Evolutionary conservation across 2,797 vertebrate species (phyloP).

Genomic region (Halcyon badia): DNA sequence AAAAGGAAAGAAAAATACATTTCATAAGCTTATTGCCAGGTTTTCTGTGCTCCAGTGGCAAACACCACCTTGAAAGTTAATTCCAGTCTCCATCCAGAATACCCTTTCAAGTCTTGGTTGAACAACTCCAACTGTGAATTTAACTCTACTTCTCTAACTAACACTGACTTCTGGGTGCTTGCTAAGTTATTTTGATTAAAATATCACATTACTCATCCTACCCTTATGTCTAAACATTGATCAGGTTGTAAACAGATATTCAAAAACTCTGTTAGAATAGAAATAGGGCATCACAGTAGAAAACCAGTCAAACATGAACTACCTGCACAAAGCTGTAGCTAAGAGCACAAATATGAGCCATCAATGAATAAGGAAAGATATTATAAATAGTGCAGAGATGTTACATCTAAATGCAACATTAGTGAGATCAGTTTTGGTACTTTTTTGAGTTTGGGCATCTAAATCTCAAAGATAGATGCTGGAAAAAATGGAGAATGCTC

Average conservation of each 20-base stretch:
- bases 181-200: not conserved
- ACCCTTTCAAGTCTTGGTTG: not conserved
- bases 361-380: not conserved
- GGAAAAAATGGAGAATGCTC: not conserved
- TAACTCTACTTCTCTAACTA: not conserved
- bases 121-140: not conserved
- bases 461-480: not conserved
- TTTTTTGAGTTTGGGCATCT: not conserved
- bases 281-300: not conserved
- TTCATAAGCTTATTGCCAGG: not conserved
- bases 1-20: not conserved
- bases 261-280: not conserved
- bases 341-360: not conserved
- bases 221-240: slow-evolving; percentile 6
- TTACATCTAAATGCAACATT: not conserved
- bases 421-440: not conserved
- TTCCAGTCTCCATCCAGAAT: not conserved
- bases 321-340: not conserved
- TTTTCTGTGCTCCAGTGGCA: not conserved
- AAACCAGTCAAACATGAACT: not conserved
- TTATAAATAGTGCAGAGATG: not conserved
- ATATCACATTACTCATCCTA: not conserved
- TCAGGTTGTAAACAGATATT: not conserved
- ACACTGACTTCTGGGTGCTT: not conserved
- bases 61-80: not conserved